phyloP scores from a whole-genome alignment of 2,888 invertebrate species.

The Unio delphinus region DNA sequence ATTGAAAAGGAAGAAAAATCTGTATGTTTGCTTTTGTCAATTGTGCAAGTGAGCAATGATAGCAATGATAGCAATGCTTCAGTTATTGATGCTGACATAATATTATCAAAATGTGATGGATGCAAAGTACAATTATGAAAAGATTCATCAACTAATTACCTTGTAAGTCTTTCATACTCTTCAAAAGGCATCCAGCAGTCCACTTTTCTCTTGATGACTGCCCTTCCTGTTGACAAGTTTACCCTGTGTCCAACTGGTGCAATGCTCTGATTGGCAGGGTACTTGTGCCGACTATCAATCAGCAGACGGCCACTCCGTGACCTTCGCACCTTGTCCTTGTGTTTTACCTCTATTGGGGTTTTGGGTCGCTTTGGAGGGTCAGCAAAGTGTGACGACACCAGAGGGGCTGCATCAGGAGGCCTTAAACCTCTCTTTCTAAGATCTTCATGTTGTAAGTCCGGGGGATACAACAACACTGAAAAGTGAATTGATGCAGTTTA shows the following conservation, averaged over 20 bases:
- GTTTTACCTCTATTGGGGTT: conserved; percentile 53
- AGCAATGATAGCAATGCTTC: too few species aligned
- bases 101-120: too few species aligned
- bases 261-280: conserved; percentile 44
- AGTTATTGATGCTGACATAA: too few species aligned
- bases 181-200: conserved; percentile 70
- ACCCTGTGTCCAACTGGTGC: conserved; percentile 46
- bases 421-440: conserved; percentile 32
- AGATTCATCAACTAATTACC: conserved; percentile 30
- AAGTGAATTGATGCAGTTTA: conserved; percentile 4
- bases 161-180: conserved; percentile 63
- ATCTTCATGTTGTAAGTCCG: conserved; percentile 49
- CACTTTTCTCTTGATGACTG: conserved; percentile 54
- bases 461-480: conserved; percentile 64
- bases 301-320: conserved; percentile 52
- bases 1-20: too few species aligned
- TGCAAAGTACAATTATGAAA: not conserved
- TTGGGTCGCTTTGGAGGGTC: conserved; percentile 49
- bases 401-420: conserved; percentile 47
- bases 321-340: conserved; percentile 54
- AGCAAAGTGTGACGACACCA: conserved; percentile 51
- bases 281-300: conserved; percentile 54
- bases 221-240: conserved; percentile 64
- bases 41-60: too few species aligned
- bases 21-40: too few species aligned